Evolutionary conservation across 2,888 invertebrate genomes (phyloP).

Genomic region (Crepidodera aurea): DNA sequence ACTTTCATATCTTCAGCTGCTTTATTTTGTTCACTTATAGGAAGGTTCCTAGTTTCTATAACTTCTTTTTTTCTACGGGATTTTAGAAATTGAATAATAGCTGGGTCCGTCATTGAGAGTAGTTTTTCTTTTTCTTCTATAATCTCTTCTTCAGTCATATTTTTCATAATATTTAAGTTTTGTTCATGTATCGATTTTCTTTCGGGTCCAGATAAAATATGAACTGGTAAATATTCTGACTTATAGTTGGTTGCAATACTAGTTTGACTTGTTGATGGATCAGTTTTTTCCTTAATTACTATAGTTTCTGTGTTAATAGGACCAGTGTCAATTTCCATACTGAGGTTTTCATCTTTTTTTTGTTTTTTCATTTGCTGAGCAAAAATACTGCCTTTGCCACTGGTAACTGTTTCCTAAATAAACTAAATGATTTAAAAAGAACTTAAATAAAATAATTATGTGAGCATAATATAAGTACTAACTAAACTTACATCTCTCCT

Average conservation of each 20-base stretch:
- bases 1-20: conserved; percentile 50
- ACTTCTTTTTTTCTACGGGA: conserved; percentile 58
- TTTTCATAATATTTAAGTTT: conserved; percentile 71
- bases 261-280: conserved; percentile 13
- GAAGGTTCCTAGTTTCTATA: conserved; percentile 40
- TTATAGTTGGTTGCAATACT: conserved; percentile 35
- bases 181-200: conserved; percentile 74
- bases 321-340: conserved; percentile 42
- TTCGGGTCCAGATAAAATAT: conserved; percentile 61
- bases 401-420: conserved; percentile 46
- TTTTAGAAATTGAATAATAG: conserved; percentile 72
- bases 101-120: conserved; percentile 70
- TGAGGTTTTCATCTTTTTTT: conserved; percentile 44
- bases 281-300: conserved; percentile 36
- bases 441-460: neutral
- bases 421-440: neutral
- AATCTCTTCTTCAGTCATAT: conserved; percentile 80
- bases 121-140: conserved; percentile 76
- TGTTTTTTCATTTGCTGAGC: conserved; percentile 62
- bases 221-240: conserved; percentile 45
- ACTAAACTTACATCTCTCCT: conserved; percentile 57
- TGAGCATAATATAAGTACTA: neutral
- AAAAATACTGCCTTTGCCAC: conserved; percentile 64
- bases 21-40: conserved; percentile 59
- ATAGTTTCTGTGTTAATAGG: conserved; percentile 50